Evolutionary conservation across 23 tunicate genomes (phyloP), one percentile per base, ranked within the genome.

Genomic region (Trididemnum miniatum): DNA sequence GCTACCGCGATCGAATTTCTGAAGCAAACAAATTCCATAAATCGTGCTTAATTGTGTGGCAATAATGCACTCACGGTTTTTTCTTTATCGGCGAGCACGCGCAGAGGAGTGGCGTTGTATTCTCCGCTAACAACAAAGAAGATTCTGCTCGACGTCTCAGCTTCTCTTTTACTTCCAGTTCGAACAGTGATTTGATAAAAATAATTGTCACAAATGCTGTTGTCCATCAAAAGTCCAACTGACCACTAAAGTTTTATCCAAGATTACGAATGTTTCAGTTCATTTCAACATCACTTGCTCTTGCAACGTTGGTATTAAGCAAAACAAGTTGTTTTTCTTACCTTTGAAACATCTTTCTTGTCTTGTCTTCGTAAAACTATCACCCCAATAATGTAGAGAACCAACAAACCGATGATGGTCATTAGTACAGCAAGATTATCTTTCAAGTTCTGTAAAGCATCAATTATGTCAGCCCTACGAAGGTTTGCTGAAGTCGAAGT

Each of bases 151-250:
- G 79, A 31, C 3, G 96, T 90, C 1, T 71, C 86, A 1, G 96
- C 85, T 1, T 90, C 86, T 20, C 79, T 71, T 32, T 35, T 28
- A 50, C 59, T 23, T 0, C 96, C 96, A 2, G 96, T 90, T 75
- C 73, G 60, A 36, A 90, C 83, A 7, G 85, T 85, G 31, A 90
- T 57, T 85, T 90, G 96, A 51, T 90, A 90, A 38, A 90, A 90
- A 34, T 90, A 85, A 36, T 80, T 36, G 71, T 74, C 80, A 40
- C 65, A 65, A 22, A 90, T 34, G 2, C 85, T 79, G 76, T 90
- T 90, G 79, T 90, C 96, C 75, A 80, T 31, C 33, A 90, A 75
- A 0, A 88, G 79, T 34, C 86, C 59, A 35, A 85, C 77, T 20
- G 89, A 85, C 96, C 96, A 90, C 96, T 90, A 4, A 5, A 44